Evolutionary conservation across 2,888 invertebrate genomes (phyloP), one percentile per base, ranked within the genome.

Genomic region (Alitta virens): DNA sequence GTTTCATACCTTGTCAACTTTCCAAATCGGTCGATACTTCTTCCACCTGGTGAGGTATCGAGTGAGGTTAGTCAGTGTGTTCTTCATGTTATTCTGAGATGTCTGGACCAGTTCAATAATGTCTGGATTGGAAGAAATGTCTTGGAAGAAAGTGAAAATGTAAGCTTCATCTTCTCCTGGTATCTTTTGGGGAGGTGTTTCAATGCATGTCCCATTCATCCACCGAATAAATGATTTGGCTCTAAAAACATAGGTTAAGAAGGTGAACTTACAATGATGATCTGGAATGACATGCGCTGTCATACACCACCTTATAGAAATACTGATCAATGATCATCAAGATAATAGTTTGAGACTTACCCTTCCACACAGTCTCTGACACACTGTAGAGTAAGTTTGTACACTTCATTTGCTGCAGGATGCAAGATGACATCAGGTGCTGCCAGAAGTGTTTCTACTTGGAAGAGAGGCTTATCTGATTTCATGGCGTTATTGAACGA

Each of bases 171-270:
- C 88, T 58, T 86, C 85, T 1, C 86, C 86, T 0, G 84, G 83
- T 9, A 87, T 82, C 68, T 83, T 84, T 67, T 88, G 86, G 0
- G 89, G 87, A 1, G 87, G 85, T 64, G 91, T 90, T 43, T 88
- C 86, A 0, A 91, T 76, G 74, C 94, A 94, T 0, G 90, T 90
- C 14, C 88, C 88, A 71, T 88, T 85, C 90, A 91, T 90, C 94
- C 94, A 95, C 9, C 94, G 88, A 0, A 90, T 87, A 75, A 94
- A 91, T 0, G 85, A 81, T 72, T 89, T 90, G 5, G 92, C 79
- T 64, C 90, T 90, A 12, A 5, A 33, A 33, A 33, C 5, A 33
- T n/a, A n/a, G n/a, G n/a, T n/a, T n/a, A n/a, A n/a, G n/a, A n/a
- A n/a, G n/a, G n/a, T n/a, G n/a, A n/a, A n/a, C n/a, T n/a, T n/a